Conservation (phyloP, 2,797 vertebrate species). For the Adelosebastes latens region DNA sequence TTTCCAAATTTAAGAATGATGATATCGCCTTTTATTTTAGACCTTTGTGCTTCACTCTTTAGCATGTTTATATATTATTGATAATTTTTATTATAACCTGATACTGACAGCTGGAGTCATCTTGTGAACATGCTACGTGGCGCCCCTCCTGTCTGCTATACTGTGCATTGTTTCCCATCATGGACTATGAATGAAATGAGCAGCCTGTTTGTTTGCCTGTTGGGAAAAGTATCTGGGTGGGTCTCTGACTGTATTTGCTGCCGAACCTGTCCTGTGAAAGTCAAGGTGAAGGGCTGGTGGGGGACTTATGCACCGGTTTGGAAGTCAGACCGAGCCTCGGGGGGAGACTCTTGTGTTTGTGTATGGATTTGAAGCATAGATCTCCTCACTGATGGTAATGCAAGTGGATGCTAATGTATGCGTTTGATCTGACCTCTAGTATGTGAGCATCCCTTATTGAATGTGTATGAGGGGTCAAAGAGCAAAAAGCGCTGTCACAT, state of each 20-base stretch:
- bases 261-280: conserved; percentile 28
- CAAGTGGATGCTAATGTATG: not conserved
- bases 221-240: conserved; percentile 12
- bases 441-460: not conserved
- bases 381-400: not conserved
- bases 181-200: not conserved
- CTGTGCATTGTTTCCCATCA: not conserved
- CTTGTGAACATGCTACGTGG: not conserved
- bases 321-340: not conserved
- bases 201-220: conserved; percentile 20
- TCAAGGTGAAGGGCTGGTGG: not conserved
- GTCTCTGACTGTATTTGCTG: conserved; percentile 3
- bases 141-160: not conserved
- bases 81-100: not conserved
- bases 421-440: not conserved
- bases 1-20: not conserved
- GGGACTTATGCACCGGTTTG: not conserved
- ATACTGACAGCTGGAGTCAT: not conserved
- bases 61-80: not conserved
- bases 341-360: not conserved
- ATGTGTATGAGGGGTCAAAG: not conserved
- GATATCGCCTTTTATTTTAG: not conserved
- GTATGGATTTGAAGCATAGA: not conserved
- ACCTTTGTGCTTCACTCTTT: not conserved
- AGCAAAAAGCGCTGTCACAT: not conserved